A percentile compares a stretch with the other conserved stretches of the same genome.
These are phyloP conservation scores for Psettodes erumei DNA, from an alignment of 2,113 vertebrate species.

Conservation along the genomic window DNA sequence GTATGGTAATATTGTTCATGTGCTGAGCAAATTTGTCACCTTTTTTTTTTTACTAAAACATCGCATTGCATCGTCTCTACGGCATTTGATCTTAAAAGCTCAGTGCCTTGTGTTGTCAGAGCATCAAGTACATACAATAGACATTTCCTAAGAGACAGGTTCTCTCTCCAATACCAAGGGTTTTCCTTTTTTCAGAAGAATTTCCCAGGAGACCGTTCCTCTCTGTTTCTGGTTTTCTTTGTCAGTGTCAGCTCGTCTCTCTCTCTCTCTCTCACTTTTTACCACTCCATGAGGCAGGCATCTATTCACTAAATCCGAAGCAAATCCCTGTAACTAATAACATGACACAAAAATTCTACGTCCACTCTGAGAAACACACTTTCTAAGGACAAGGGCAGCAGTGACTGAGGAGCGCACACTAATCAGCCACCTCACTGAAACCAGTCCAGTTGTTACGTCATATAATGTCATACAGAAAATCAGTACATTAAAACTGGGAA, in stretches of 20 bases:
- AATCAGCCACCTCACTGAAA: too few species aligned
- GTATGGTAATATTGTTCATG: neutral
- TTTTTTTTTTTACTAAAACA: too few species aligned
- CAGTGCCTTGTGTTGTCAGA: slow-evolving; percentile 7
- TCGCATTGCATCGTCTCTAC: neutral
- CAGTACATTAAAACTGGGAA: too few species aligned
- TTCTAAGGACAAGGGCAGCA: neutral
- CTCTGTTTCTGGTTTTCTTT: slow-evolving; percentile 13
- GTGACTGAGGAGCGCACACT: neutral
- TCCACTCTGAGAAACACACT: neutral
- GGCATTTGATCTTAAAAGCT: slow-evolving; percentile 12
- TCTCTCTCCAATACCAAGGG: neutral
- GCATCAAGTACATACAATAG: neutral
- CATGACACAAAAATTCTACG: neutral
- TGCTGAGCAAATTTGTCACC: neutral
- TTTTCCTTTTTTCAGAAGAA: slow-evolving; percentile 5
- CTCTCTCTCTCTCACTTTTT: neutral
- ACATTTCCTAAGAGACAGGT: slow-evolving; percentile 25
- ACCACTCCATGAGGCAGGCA: neutral
- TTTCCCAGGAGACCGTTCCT: neutral
- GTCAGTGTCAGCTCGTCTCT: slow-evolving; percentile 2
- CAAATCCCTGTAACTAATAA: neutral
- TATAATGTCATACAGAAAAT: too few species aligned
- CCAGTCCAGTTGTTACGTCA: too few species aligned
- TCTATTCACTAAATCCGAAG: slow-evolving; percentile 4